Conservation (phyloP, 1,140 invertebrate species). For the Ctenoplectra terminalis region DNA sequence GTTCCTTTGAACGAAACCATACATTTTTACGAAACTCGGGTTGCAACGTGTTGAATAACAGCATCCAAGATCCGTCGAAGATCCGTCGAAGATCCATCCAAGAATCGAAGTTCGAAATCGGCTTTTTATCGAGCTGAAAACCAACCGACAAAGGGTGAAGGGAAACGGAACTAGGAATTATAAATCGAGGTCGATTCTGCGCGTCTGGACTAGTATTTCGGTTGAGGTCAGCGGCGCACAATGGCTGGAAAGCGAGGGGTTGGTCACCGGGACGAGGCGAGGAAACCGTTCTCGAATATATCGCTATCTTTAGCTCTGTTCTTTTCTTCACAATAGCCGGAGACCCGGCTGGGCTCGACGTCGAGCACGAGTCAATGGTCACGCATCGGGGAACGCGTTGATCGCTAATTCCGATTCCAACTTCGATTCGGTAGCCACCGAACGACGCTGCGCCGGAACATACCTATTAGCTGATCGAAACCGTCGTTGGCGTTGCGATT, state of each 20-base stretch:
- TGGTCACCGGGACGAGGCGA: neutral
- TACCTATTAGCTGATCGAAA: slow-evolving; percentile 1
- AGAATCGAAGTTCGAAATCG: too few relatives aligned
- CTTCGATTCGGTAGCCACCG: neutral
- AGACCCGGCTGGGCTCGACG: neutral
- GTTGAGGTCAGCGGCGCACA: slow-evolving; percentile 6
- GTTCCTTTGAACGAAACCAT: neutral
- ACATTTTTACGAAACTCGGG: neutral
- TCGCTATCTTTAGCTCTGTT: slow-evolving; percentile 36
- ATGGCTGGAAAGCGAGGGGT: neutral
- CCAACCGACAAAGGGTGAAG: neutral
- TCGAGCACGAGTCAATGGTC: slow-evolving; percentile 29
- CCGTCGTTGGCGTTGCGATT: neutral
- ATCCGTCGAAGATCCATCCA: too few relatives aligned
- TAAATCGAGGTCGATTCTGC: neutral
- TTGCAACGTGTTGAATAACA: neutral
- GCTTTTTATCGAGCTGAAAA: neutral
- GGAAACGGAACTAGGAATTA: neutral
- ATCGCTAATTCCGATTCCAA: slow-evolving; percentile 26
- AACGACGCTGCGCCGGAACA: neutral
- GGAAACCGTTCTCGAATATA: neutral
- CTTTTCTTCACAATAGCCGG: neutral
- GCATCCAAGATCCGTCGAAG: too few relatives aligned
- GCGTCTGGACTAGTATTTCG: neutral
- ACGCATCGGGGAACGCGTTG: slow-evolving; percentile 14